These are phyloP conservation scores for Axea sp. DNA, from an alignment of 2,888 invertebrate species.

Conservation along the genomic window DNA sequence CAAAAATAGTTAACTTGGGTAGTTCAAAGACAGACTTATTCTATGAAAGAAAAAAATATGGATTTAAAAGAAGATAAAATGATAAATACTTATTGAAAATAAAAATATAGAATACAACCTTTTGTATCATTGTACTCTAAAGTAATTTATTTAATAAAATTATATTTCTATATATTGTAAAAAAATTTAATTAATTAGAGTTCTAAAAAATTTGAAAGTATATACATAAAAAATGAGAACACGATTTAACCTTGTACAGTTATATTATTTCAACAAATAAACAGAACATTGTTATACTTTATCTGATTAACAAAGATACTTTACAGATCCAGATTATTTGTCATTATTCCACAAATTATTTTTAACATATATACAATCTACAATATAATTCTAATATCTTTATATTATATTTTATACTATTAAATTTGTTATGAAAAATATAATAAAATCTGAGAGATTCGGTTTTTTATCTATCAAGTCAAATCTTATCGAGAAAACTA, in stretches of 20 bases:
- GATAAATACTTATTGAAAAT: no score
- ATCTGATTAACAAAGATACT: slow-evolving; percentile 41
- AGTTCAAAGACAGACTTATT: slow-evolving; percentile 99
- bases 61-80: slow-evolving; percentile 93
- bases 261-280: slow-evolving; percentile 44
- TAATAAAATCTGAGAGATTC: slow-evolving; percentile 15
- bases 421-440: slow-evolving; percentile 24
- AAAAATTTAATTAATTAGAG: not conserved
- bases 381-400: no score
- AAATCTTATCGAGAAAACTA: no score
- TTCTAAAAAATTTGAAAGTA: not conserved
- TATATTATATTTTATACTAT: slow-evolving; percentile 5
- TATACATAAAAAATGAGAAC: slow-evolving; percentile 7
- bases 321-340: slow-evolving; percentile 19
- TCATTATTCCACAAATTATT: slow-evolving; percentile 19
- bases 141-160: not conserved
- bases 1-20: slow-evolving; percentile 99
- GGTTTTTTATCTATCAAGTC: no score
- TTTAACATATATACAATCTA: no score
- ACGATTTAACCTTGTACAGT: slow-evolving; percentile 10
- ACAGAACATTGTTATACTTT: slow-evolving; percentile 27
- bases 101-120: no score
- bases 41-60: slow-evolving; percentile 99
- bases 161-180: not conserved
- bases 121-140: no score